Base-by-base conservation (phyloP, 2,797 vertebrate species). In the Acropternis orthonyx region DNA sequence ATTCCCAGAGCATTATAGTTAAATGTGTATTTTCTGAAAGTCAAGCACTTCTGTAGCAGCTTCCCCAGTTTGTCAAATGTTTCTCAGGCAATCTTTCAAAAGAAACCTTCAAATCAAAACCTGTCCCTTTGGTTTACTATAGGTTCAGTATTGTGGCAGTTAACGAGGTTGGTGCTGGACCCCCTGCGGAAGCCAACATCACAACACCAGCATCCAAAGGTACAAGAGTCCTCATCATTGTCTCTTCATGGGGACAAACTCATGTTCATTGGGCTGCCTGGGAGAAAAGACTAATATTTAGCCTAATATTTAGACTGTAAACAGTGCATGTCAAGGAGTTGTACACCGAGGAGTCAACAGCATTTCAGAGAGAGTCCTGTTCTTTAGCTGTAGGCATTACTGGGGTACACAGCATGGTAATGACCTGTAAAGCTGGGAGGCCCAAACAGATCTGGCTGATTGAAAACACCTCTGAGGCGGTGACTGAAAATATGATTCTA, bases 61-160 rank as follows among this genome's bases (percentile, higher is more conserved):
- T 84, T 12, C 34, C 12, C 7, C 54, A 3, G 19, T 65, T 30
- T 37, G 28, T 28, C 73, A 88, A 76, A 46, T 8, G 0, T 67
- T 92, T 86, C 34, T 83, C 43, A 17, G 23, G 22, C 7, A 75
- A 54, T 7, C 19, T 59, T 78, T 66, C 14, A 19, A 14, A 85
- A 71, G 17, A 63, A 77, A 91, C 17, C 30, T 54, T 23, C 58
- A 56, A 55, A 66, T 7, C 55, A 36, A 89, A 72, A 36, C 36
- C 32, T 41, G 6, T 79, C 37, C 85, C 17, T 90, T 58, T 85
- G 84, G 34, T 92, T 96, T 95, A 44, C 69, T 22, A 9, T 17
- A 98, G 98, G 95, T 96, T 98, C 97, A 97, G 93, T n/a, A 92
- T 98, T 52, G 96, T 97, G 85, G 98, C 97, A 4, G 97, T 98